Conservation (phyloP, 2,113 vertebrate species). For the Psettodes erumei region DNA sequence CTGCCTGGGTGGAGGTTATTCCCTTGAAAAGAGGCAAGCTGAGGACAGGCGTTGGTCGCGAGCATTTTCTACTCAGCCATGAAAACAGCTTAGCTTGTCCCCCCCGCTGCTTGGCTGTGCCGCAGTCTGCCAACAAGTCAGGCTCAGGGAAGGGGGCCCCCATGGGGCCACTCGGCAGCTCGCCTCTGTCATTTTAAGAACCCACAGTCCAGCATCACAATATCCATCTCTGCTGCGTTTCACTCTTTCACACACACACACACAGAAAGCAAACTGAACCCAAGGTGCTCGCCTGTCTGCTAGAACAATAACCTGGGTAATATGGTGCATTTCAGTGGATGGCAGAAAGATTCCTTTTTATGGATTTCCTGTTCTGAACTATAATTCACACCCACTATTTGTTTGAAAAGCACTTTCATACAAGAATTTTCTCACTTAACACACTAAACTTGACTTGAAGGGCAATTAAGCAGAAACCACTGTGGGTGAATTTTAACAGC, state of each 20-base stretch:
- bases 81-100: slow-evolving; percentile 64
- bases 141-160: slow-evolving; percentile 28
- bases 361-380: too few species aligned
- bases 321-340: neutral
- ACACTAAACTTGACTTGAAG: slow-evolving; percentile 2
- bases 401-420: neutral
- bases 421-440: slow-evolving; percentile 18
- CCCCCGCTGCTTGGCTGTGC: slow-evolving; percentile 44
- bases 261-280: slow-evolving; percentile 7
- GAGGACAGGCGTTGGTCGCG: slow-evolving; percentile 52
- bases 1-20: slow-evolving; percentile 53
- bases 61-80: slow-evolving; percentile 67
- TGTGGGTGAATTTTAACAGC: slow-evolving; percentile 22
- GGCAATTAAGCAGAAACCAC: slow-evolving; percentile 10
- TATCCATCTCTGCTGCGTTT: slow-evolving; percentile 16
- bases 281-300: slow-evolving; percentile 31
- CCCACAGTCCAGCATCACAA: slow-evolving; percentile 22
- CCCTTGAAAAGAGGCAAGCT: slow-evolving; percentile 54
- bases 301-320: slow-evolving; percentile 26
- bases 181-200: slow-evolving; percentile 45
- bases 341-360: too few species aligned
- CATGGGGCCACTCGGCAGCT: slow-evolving; percentile 30
- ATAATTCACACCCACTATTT: neutral
- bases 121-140: slow-evolving; percentile 52
- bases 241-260: neutral